phyloP scores from a whole-genome alignment of 2,113 vertebrate genomes.

The Amphiprion ocellaris region DNA sequence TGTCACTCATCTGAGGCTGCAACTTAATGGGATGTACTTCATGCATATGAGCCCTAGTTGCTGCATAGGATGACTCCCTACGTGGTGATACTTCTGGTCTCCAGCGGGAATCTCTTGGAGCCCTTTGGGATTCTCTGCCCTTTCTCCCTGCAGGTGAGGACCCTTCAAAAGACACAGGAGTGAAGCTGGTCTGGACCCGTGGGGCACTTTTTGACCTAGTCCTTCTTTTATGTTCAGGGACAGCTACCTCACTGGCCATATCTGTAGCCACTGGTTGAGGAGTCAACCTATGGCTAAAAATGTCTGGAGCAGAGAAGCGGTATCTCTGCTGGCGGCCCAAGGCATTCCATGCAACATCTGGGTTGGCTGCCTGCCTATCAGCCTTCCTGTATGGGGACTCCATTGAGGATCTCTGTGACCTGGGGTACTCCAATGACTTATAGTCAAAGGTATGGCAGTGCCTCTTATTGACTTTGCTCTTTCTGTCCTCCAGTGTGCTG shows the following conservation, averaged over 20 bases:
- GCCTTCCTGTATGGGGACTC: constrained; percentile 83
- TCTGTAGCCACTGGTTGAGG: constrained; percentile 76
- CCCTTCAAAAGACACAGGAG: constrained; percentile 85
- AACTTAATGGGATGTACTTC: constrained; percentile 95
- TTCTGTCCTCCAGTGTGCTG: constrained; percentile 84
- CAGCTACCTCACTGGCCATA: constrained; percentile 71
- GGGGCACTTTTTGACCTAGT: constrained; percentile 93
- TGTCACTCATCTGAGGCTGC: constrained; percentile 90
- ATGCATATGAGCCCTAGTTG: constrained; percentile 86
- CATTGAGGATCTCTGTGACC: constrained; percentile 82
- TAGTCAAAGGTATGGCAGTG: constrained; percentile 93
- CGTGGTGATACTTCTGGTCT: constrained; percentile 86
- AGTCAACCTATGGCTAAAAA: constrained; percentile 79
- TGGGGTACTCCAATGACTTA: constrained; percentile 87
- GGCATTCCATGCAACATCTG: constrained; percentile 82
- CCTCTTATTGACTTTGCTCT: constrained; percentile 90
- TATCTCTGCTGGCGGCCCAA: constrained; percentile 84
- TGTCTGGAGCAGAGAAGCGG: constrained; percentile 85
- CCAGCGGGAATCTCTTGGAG: constrained; percentile 81
- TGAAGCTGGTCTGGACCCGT: constrained; percentile 87
- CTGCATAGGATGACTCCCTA: constrained; percentile 83
- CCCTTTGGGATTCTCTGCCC: constrained; percentile 86
- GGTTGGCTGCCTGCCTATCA: constrained; percentile 81
- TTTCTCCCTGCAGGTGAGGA: constrained; percentile 83
- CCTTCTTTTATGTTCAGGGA: constrained; percentile 86